phyloP scores from a whole-genome alignment of 2,113 vertebrate genomes.

The Corvus cornix region DNA sequence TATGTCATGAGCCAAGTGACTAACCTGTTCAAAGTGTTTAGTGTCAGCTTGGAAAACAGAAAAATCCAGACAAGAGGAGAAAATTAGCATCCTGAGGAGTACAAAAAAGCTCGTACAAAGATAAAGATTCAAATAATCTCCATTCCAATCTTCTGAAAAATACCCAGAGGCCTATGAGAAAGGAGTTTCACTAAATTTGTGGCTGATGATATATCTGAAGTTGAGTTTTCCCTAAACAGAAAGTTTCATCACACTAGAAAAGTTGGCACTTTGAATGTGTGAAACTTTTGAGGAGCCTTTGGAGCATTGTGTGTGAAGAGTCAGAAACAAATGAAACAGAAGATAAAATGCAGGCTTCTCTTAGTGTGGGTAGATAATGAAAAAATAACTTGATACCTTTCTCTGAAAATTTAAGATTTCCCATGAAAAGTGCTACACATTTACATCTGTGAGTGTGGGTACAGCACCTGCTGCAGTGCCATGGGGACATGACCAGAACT shows the following conservation, averaged over 20 bases:
- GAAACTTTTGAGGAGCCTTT: neutral
- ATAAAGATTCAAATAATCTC: neutral
- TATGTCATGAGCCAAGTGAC: constrained; percentile 33
- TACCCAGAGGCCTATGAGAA: neutral
- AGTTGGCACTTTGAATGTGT: neutral
- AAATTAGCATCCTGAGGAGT: neutral
- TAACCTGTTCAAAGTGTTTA: constrained; percentile 31
- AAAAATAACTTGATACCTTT: neutral
- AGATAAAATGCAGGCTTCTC: neutral
- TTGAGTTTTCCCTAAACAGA: neutral
- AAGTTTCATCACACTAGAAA: neutral
- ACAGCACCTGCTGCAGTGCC: neutral
- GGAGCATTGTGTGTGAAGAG: neutral
- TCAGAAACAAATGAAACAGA: neutral
- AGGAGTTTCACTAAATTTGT: neutral
- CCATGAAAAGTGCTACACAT: neutral
- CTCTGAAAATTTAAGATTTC: neutral
- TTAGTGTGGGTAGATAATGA: neutral
- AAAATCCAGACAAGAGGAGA: neutral
- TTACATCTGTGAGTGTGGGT: neutral
- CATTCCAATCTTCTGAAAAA: neutral
- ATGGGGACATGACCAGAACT: neutral
- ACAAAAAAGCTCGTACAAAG: neutral
- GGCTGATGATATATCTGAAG: neutral
- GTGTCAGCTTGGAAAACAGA: constrained; percentile 28